phyloP scores from a whole-genome alignment of 1,140 invertebrate genomes.

The Calliphora vicina region DNA sequence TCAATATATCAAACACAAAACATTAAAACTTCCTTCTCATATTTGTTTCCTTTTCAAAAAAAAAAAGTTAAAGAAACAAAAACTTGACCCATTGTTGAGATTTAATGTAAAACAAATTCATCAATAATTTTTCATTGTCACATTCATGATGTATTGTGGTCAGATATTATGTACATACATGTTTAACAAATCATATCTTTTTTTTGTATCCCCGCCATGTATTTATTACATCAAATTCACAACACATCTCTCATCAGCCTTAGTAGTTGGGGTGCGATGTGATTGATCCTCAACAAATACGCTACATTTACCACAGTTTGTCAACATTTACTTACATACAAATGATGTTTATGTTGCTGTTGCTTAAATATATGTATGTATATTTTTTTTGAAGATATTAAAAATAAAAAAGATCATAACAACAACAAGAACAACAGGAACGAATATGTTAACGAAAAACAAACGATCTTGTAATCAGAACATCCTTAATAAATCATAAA shows the following conservation, averaged over 20 bases:
- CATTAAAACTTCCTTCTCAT: too few species aligned
- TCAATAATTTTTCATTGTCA: slow-evolving; percentile 35
- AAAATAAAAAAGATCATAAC: too few species aligned
- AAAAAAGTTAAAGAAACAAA: neutral
- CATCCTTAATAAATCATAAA: slow-evolving; percentile 64
- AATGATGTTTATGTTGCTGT: neutral
- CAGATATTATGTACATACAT: slow-evolving; percentile 12
- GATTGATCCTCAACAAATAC: neutral
- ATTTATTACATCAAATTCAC: slow-evolving; percentile 11
- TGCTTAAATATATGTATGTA: slow-evolving; percentile 12
- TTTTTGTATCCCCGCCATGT: neutral
- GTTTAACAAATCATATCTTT: slow-evolving; percentile 30
- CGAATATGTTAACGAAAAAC: neutral
- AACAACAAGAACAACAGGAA: neutral
- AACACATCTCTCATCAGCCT: neutral
- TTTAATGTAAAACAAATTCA: slow-evolving; percentile 32
- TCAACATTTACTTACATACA: neutral
- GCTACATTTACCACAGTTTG: neutral
- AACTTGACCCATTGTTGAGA: neutral
- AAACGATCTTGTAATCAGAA: slow-evolving; percentile 57
- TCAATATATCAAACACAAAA: too few species aligned
- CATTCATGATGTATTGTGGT: slow-evolving; percentile 20
- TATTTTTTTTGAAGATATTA: too few species aligned
- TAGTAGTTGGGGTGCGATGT: neutral
- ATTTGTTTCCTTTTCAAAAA: too few species aligned